Evolutionary conservation across 2,113 vertebrate genomes (phyloP), one percentile per base, ranked within the genome.

Genomic region (Pachycephala philippinensis): DNA sequence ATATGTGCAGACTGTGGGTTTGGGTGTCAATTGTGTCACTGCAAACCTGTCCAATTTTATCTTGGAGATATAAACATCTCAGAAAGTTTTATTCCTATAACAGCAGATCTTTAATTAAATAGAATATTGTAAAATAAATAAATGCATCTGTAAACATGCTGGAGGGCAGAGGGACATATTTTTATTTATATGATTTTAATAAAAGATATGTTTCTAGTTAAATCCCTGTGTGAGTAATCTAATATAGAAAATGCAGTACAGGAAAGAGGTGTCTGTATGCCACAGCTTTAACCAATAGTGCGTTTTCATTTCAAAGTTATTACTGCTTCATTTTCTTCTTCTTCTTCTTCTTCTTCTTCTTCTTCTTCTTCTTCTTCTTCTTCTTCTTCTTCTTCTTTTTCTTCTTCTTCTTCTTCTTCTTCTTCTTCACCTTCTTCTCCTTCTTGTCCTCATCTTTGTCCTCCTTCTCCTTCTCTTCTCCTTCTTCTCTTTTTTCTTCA

Each of bases 81-180:
- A 78, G 69, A 84, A 95, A 94, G 69, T 95, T 95, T 90, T 94
- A 89, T 75, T 87, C 81, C n/a, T 91, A 37, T 89, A 95, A 82
- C 84, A 93, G 69, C 31, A 87, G 85, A 91, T 89, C 52, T 97
- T 97, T 93, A 96, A 96, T 95, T 94, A 95, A 85, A 95, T 89
- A 87, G 87, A 89, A 79, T 91, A 94, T 65, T 87, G 53, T 92
- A 92, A 95, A 93, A 94, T 95, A 96, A 96, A 94, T 95, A 95
- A 94, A 94, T 76, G 78, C 69, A 76, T 94, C 84, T 94, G 69
- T 93, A 95, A 95, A 94, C 80, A 94, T 52, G 69, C 89, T 91
- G 87, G 84, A 96, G 91, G 83, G 91, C 60, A 91, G 89, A 94
- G 94, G 56, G 69, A 94, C 87, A 96, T 87, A 69, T 93, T 95